These are phyloP conservation scores for Pseudomyrmex pallidus DNA, from an alignment of 1,140 invertebrate species.

Conservation along the genomic window DNA sequence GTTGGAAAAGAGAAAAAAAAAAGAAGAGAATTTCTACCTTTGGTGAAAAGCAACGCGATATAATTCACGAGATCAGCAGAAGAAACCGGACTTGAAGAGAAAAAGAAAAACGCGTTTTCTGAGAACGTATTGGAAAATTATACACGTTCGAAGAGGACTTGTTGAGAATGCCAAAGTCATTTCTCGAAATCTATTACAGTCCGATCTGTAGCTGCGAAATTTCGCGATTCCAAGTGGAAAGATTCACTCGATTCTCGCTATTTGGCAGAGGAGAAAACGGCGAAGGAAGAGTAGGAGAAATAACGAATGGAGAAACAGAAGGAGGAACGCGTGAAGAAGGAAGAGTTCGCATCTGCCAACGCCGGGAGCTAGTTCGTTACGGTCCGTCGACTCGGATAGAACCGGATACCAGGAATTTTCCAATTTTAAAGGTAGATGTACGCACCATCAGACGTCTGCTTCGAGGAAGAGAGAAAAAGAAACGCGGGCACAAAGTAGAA, in stretches of 20 bases:
- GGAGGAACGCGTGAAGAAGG: constrained; percentile 24
- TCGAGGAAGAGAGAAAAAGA: not conserved
- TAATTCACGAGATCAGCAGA: constrained; percentile 38
- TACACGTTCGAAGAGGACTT: constrained; percentile 19
- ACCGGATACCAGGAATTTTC: constrained; percentile 69
- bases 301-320: constrained; percentile 34
- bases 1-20: not conserved
- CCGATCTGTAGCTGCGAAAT: constrained; percentile 37
- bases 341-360: constrained; percentile 50
- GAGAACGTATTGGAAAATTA: constrained; percentile 52
- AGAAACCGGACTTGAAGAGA: constrained; percentile 10
- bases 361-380: constrained; percentile 66
- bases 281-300: constrained; percentile 61
- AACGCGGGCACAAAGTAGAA: constrained; percentile 34
- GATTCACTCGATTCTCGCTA: constrained; percentile 21
- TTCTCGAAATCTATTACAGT: constrained; percentile 47
- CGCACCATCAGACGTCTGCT: constrained; percentile 47
- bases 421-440: constrained; percentile 73
- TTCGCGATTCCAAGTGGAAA: constrained; percentile 30
- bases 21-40: not conserved
- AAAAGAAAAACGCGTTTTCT: not conserved
- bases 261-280: constrained; percentile 13
- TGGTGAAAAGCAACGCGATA: constrained; percentile 3
- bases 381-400: constrained; percentile 60
- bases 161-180: constrained; percentile 19